Conservation (phyloP, 2,113 vertebrate species). For the Zosterops pallidus region DNA sequence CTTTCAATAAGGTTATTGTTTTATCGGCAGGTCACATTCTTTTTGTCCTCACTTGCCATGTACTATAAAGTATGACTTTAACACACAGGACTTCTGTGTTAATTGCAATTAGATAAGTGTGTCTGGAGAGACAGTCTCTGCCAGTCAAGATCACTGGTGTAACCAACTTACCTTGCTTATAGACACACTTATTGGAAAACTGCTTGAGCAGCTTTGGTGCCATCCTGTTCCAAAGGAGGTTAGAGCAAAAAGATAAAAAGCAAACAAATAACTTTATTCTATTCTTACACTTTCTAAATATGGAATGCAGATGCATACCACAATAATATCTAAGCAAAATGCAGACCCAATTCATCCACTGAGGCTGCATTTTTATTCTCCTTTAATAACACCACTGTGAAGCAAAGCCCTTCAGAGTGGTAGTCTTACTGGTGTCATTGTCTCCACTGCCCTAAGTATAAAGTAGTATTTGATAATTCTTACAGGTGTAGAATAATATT, state of each 20-base stretch:
- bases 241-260: background rate
- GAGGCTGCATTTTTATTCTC: background rate
- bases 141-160: background rate
- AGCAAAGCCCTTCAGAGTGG: background rate
- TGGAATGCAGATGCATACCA: background rate
- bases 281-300: background rate
- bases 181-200: background rate
- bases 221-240: background rate
- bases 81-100: background rate
- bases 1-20: constrained; percentile 58
- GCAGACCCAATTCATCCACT: background rate
- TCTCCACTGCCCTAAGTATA: background rate
- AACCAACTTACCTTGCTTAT: background rate
- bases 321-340: background rate
- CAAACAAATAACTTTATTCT: background rate
- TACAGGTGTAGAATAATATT: background rate
- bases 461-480: background rate
- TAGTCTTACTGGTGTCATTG: background rate
- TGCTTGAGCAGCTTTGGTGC: background rate
- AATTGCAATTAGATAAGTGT: background rate
- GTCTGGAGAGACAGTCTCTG: background rate
- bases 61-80: background rate
- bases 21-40: background rate
- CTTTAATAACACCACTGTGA: background rate
- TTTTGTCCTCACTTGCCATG: constrained; percentile 34